phyloP scores from a whole-genome alignment of 2,888 invertebrate genomes.

The Cinara cedri region DNA sequence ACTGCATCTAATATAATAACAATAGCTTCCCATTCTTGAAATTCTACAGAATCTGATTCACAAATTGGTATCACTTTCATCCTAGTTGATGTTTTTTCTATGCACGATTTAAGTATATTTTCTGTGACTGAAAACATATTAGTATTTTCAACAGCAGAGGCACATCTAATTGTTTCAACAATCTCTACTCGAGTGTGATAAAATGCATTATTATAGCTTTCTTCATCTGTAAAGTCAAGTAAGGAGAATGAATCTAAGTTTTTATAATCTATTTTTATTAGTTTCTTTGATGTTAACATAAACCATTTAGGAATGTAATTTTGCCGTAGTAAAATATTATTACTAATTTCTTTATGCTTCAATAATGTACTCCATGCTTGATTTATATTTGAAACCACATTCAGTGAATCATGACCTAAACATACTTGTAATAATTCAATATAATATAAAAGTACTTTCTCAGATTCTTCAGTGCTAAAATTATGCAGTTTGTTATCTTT shows the following conservation, averaged over 20 bases:
- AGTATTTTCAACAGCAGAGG: constrained; percentile 71
- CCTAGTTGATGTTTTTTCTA: constrained; percentile 44
- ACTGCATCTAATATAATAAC: constrained; percentile 77
- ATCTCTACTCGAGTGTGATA: constrained; percentile 81
- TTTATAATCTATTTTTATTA: constrained; percentile 50
- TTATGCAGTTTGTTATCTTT: constrained; percentile 46
- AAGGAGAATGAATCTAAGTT: constrained; percentile 42
- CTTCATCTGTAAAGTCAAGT: constrained; percentile 68
- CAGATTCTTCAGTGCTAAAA: constrained; percentile 43
- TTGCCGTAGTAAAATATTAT: constrained; percentile 35
- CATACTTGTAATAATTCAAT: constrained; percentile 43
- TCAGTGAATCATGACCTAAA: constrained; percentile 33
- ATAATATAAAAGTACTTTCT: constrained; percentile 47
- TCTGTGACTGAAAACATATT: constrained; percentile 53
- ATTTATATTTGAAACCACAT: constrained; percentile 48
- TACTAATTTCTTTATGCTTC: constrained; percentile 42
- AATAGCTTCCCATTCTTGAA: constrained; percentile 85
- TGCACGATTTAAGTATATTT: constrained; percentile 46
- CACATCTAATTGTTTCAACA: constrained; percentile 74
- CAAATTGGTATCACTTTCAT: constrained; percentile 63
- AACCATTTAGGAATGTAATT: constrained; percentile 55
- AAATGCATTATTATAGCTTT: constrained; percentile 86
- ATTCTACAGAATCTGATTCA: constrained; percentile 66
- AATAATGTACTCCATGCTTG: constrained; percentile 50
- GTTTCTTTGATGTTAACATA: constrained; percentile 43